Evolutionary conservation across 2,888 invertebrate genomes (phyloP), one percentile per base, ranked within the genome.

Genomic region (Amiota communis): DNA sequence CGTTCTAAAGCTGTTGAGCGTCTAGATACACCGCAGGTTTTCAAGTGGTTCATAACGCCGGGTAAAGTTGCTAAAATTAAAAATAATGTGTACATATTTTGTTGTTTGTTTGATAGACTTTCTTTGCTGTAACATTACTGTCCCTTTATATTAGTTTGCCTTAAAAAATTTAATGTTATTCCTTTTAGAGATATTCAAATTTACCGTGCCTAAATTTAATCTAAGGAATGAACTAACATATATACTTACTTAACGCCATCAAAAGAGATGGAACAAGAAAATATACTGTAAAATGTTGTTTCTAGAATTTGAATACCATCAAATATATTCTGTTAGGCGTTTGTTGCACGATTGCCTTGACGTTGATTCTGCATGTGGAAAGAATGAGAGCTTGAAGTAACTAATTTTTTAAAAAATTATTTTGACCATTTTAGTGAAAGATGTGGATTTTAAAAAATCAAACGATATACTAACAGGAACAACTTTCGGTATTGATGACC

Each of bases 21-120:
- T 76, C 79, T 85, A 76, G 87, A 82, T 81, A 83, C 85, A 76
- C 84, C 81, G 75, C 87, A 83, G 82, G 78, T 81, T 80, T 88
- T 88, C 83, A 87, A 85, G 83, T 88, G 89, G 88, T 88, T 87
- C 82, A 79, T 89, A 80, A 87, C 89, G 78, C 84, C 88, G 80
- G 88, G 88, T 88, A 88, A 88, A 85, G 82, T 87, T 84, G 76
- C 77, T 71, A 70, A 8, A 59, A 15, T 20, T 9, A 20, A 53
- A 53, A 53, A 53, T 74, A 72, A 69, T 70, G 76, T 70, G 69
- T 71, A 72, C 20, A 69, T 76, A 36, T 23, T 2, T 23, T 23
- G 59, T 72, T 77, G 71, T 61, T 81, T 81, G 75, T 75, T 77
- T 57, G 46, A 69, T 77, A 79, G 72, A 67, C 61, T 76, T 74